These are phyloP conservation scores for Manacus vitellinus DNA, from an alignment of 2,113 vertebrate species.

Conservation along the genomic window DNA sequence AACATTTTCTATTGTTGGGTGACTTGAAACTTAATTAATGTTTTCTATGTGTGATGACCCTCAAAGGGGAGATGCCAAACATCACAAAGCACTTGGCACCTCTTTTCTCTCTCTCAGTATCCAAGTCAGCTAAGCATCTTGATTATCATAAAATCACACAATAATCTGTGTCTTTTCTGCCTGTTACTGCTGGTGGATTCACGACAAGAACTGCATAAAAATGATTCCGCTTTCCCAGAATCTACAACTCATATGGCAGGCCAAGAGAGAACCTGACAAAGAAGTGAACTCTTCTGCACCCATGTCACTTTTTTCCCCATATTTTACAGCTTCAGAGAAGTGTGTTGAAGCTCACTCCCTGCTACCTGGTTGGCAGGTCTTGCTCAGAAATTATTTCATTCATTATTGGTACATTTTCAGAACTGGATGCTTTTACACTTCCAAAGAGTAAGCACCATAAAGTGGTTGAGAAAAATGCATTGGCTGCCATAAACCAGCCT, in stretches of 20 bases:
- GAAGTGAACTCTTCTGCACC: conserved; percentile 11
- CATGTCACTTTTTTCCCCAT: background rate
- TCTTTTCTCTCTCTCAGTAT: background rate
- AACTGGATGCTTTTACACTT: background rate
- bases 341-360: background rate
- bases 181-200: conserved; percentile 17
- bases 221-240: background rate
- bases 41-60: conserved; percentile 29
- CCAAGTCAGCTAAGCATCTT: background rate
- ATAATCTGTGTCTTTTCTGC: conserved; percentile 22
- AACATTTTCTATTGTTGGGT: background rate
- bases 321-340: background rate
- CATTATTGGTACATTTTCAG: background rate
- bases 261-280: background rate
- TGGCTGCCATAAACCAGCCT: conserved; percentile 21
- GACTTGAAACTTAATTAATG: conserved; percentile 56
- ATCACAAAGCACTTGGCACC: conserved; percentile 31
- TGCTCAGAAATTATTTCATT: conserved; percentile 29
- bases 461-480: conserved; percentile 21
- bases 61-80: conserved; percentile 47
- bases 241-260: conserved; percentile 1
- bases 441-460: background rate
- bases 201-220: conserved; percentile 13
- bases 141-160: conserved; percentile 49
- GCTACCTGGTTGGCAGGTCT: conserved; percentile 19